A percentile compares a stretch with the other conserved stretches of the same genome.
Conservation (phyloP, 2,888 invertebrate species). For the Brachycybe producta region DNA sequence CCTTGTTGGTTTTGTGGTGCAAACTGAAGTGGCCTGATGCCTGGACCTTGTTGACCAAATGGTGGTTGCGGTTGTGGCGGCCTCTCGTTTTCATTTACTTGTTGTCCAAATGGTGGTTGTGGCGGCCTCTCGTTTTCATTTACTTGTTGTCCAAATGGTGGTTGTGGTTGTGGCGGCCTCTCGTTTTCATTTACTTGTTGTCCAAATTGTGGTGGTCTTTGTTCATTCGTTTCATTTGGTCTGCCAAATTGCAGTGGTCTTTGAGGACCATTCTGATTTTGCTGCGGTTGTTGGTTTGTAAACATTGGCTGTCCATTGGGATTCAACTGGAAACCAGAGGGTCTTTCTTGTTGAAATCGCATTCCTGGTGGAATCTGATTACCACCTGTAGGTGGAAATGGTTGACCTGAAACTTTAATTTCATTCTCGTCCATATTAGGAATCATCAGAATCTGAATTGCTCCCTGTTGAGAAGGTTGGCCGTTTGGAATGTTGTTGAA, state of each 20-base stretch:
- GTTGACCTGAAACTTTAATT: neutral
- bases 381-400: neutral
- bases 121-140: too few relatives aligned
- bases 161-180: neutral
- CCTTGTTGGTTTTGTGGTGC: neutral
- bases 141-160: neutral
- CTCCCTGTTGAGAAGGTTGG: neutral
- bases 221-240: neutral
- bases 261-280: neutral
- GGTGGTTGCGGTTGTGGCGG: neutral
- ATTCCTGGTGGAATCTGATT: neutral
- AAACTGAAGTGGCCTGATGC: neutral
- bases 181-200: neutral
- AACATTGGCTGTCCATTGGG: too few relatives aligned
- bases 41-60: neutral
- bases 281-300: neutral
- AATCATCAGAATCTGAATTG: neutral
- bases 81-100: neutral
- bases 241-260: neutral
- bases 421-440: conserved; percentile 8
- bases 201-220: neutral
- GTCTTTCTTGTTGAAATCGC: neutral
- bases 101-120: too few relatives aligned
- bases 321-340: too few relatives aligned
- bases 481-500: neutral